Base-by-base conservation (phyloP, 1,140 invertebrate genomes). In the Bombus difficillimus region DNA sequence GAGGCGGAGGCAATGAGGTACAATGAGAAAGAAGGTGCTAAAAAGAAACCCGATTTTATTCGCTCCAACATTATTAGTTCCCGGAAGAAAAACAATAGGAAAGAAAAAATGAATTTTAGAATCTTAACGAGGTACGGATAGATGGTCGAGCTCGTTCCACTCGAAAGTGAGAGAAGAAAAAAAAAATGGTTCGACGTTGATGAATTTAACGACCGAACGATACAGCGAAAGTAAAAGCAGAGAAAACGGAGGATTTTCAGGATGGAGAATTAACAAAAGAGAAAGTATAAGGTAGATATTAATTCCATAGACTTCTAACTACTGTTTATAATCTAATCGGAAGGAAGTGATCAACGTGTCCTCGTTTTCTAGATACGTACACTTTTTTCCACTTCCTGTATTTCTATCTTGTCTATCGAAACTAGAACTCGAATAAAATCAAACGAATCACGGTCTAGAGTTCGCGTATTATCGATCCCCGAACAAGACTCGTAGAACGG, bases 201-300 rank as follows among this genome's bases (percentile, higher is more conserved):
- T 6, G 10, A 41, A 41, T 37, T 34, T 80, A 80, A 80, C 66
- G 41, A 71, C 25, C 39, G 25, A 39, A 72, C 66, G 79, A 71
- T 69, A 39, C 37, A 69, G 66, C 79, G 79, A 81, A 81, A 81
- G 66, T 53, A 68, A 79, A 32, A 68, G 41, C 41, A 34, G 32
- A 39, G 77, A 66, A 32, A 79, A 64, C 59, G 37, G n/a, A 22
- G 34, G 76, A 62, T 47, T 53, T 39, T 43, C 41, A 37, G 78
- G 43, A 71, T 28, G 64, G 47, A 15, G 25, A 69, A 69, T 80
- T 80, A 69, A 80, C 64, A 37, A 69, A 32, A 39, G 64, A 53
- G 64, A 80, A 80, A 80, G 78, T 43, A 69, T 53, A 28, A 12
- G 13, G 32, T 53, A 53, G 47, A 53, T 53, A 43, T 32, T 66